Base-by-base conservation (phyloP, 2,797 vertebrate species). In the Anomalospiza imberbis region DNA sequence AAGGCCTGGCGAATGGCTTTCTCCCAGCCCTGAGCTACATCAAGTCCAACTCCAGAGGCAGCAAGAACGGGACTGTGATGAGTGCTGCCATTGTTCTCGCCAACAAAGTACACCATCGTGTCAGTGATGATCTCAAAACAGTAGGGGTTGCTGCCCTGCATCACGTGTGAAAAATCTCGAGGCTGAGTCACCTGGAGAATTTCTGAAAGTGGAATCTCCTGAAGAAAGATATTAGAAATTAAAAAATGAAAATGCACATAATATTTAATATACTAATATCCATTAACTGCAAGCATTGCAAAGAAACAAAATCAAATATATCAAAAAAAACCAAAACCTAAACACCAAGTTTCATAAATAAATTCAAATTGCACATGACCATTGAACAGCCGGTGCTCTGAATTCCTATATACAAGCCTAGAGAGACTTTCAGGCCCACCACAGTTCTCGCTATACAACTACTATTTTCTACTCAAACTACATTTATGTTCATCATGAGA, bases 171-270 rank as follows among this genome's bases (percentile, higher is more conserved):
- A 97, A 98, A 98, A 97, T 99, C 98, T 97, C 97, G 98, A 86
- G 98, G 98, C 44, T 97, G 98, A 93, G 99, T 99, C 91, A 99
- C 98, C 97, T 99, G 99, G 50, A 99, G 98, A 97, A 99, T 99
- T 98, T 99, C 99, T 61, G 99, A 99, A 95, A 99, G 98, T 77
- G 99, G 99, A 97, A 99, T 99, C 98, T 99, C 99, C 99, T 99
- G 97, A 91, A 96, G 95, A 94, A 93, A 96, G 93, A 96, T 91
- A 96, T 92, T 74, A 96, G 95, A 89, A 67, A 88, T 95, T 96
- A 72, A 88, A 95, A 97, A 95, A 89, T 54, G 68, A 93, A 85
- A 87, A 81, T 0, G 9, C 38, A 91, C 48, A 34, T 24, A 63
- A 21, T 77, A 62, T 68, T 85, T 60, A 80, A 86, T 36, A 88